Evolutionary conservation across 2,888 invertebrate species (phyloP).

Genomic region (Pheosia tremula): DNA sequence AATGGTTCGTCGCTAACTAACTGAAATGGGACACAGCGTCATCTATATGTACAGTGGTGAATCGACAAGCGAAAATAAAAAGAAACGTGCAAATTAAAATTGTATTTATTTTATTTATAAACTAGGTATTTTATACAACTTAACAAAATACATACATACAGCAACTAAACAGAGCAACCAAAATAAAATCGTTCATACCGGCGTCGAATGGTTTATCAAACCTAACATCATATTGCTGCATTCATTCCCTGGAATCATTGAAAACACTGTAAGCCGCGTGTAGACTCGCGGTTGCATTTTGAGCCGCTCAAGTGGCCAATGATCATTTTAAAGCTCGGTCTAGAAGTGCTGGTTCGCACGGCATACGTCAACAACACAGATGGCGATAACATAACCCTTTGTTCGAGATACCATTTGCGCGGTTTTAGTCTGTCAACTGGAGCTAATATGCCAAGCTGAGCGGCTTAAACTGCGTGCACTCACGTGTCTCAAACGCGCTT

Average conservation of each 20-base stretch:
- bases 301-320: not conserved
- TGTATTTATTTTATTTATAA: conserved; percentile 80
- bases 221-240: conserved; percentile 38
- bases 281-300: not conserved
- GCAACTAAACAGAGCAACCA: conserved; percentile 80
- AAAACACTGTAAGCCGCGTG: not conserved
- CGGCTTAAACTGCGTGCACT: not conserved
- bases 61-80: conserved; percentile 58
- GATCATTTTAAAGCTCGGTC: too few species aligned
- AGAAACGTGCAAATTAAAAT: conserved; percentile 74
- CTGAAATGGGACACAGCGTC: conserved; percentile 37
- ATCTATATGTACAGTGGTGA: conserved; percentile 47
- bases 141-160: conserved; percentile 84
- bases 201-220: conserved; percentile 40
- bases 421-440: not conserved
- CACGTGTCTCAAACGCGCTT: not conserved
- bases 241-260: conserved; percentile 29
- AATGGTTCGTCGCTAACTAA: not conserved
- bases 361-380: too few species aligned
- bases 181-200: conserved; percentile 72
- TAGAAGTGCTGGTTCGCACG: too few species aligned
- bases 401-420: not conserved
- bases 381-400: too few species aligned
- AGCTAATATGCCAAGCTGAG: not conserved
- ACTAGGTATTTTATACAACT: conserved; percentile 84